Conservation (phyloP, 53 echinoderm and acorn worm species). For the Stichopus horrens region DNA sequence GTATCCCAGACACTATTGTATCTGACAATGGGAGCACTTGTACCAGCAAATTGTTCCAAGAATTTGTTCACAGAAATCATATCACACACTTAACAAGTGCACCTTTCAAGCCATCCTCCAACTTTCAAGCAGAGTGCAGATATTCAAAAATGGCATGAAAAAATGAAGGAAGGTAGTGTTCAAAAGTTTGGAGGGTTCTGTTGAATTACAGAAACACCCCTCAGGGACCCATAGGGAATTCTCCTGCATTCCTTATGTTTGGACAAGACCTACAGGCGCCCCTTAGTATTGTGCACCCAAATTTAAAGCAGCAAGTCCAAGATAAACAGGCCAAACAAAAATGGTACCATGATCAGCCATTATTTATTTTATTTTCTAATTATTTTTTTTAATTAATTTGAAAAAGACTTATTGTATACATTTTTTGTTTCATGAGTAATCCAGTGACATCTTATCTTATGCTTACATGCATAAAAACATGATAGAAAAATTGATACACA, state of each 20-base stretch:
- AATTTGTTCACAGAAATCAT: slow-evolving; percentile 3
- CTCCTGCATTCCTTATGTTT: neutral
- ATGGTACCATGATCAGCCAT: neutral
- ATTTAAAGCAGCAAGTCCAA: neutral
- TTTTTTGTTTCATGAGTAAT: too few relatives aligned
- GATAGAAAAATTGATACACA: too few relatives aligned
- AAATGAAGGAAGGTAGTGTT: slow-evolving; percentile 26
- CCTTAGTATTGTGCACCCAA: neutral
- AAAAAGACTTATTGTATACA: too few relatives aligned
- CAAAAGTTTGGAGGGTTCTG: slow-evolving; percentile 1
- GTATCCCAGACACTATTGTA: slow-evolving; percentile 30
- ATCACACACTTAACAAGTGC: slow-evolving; percentile 19
- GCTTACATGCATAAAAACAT: too few relatives aligned
- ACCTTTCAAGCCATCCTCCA: slow-evolving; percentile 42
- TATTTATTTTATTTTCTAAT: too few relatives aligned
- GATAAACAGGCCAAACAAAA: neutral
- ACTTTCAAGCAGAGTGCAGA: slow-evolving; percentile 33
- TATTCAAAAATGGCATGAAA: slow-evolving; percentile 32
- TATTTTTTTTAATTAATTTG: too few relatives aligned
- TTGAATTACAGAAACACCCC: slow-evolving; percentile 29
- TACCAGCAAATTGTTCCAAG: slow-evolving; percentile 7
- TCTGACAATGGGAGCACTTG: slow-evolving; percentile 33
- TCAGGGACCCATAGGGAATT: slow-evolving; percentile 18
- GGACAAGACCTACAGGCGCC: neutral
- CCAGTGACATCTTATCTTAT: too few relatives aligned